Percentiles rank a stretch among this genome's conserved stretches.
Evolutionary conservation across 2,888 invertebrate species (phyloP).

Genomic region (Acrocera orbiculus): DNA sequence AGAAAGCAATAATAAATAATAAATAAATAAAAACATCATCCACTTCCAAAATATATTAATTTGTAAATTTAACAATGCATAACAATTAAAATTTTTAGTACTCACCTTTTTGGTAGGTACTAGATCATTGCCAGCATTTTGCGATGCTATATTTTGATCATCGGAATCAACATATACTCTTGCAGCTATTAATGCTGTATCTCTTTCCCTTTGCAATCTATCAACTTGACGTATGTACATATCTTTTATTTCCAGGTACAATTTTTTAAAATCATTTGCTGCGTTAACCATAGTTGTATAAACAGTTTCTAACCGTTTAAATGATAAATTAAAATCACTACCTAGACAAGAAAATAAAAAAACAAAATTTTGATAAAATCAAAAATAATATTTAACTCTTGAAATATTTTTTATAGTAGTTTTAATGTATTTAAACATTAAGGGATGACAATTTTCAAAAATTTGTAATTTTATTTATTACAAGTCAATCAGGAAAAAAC

Average conservation of each 20-base stretch:
- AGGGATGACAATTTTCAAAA: no score
- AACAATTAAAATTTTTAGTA: no score
- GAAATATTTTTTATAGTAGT: no score
- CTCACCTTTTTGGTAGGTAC: slow-evolving; percentile 56
- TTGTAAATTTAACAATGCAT: no score
- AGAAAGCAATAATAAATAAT: no score
- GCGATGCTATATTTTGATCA: slow-evolving; percentile 32
- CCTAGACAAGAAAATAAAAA: not conserved
- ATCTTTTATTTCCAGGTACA: slow-evolving; percentile 54
- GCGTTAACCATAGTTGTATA: slow-evolving; percentile 48
- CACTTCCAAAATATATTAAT: no score
- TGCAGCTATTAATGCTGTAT: slow-evolving; percentile 48
- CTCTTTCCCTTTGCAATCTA: slow-evolving; percentile 44
- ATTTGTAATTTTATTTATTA: no score
- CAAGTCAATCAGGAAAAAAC: no score
- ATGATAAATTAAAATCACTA: slow-evolving; percentile 22
- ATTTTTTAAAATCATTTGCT: slow-evolving; percentile 50
- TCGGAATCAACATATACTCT: slow-evolving; percentile 47
- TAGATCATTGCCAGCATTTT: slow-evolving; percentile 36
- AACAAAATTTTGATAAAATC: not conserved
- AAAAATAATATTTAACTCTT: no score
- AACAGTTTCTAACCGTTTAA: slow-evolving; percentile 53
- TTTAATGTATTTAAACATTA: no score
- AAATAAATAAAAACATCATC: no score
- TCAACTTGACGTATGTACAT: slow-evolving; percentile 47